These are phyloP conservation scores for Hydraecia micacea DNA, from an alignment of 2,888 invertebrate genomes.

Conservation along the genomic window DNA sequence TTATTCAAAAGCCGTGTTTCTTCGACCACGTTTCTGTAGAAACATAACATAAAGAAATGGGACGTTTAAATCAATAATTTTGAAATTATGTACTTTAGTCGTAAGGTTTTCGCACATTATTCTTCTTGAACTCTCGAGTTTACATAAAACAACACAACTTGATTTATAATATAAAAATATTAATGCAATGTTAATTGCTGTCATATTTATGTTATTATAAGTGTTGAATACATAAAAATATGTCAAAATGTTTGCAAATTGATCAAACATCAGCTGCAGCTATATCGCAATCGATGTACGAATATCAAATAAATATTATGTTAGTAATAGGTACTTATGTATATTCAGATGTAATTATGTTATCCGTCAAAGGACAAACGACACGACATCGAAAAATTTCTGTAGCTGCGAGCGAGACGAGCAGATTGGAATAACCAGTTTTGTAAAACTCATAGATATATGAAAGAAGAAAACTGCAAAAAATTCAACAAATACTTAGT, in stretches of 20 bases:
- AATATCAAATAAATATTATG: not conserved
- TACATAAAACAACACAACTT: not conserved
- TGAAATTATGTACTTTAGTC: conserved; percentile 7
- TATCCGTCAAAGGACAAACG: conserved; percentile 8
- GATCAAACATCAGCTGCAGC: conserved; percentile 1
- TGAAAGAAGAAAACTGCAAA: too few species aligned
- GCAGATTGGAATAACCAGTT: not conserved
- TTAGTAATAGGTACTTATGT: not conserved
- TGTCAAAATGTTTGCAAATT: not conserved
- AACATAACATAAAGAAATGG: not conserved
- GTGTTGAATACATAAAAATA: not conserved
- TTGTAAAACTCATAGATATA: too few species aligned
- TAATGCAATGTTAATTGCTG: conserved; percentile 6
- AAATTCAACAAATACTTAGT: too few species aligned
- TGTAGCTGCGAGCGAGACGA: not conserved
- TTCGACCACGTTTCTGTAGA: conserved; percentile 26
- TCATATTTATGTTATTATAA: not conserved
- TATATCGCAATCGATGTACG: conserved; percentile 11
- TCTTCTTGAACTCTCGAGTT: conserved; percentile 2
- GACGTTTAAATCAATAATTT: conserved; percentile 2
- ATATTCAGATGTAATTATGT: not conserved
- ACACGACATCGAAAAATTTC: not conserved
- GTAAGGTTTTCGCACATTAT: conserved; percentile 14
- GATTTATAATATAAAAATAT: not conserved
- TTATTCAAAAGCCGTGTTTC: conserved; percentile 26